Evolutionary conservation across 2,888 invertebrate genomes (phyloP).

Genomic region (Acleris cristana): DNA sequence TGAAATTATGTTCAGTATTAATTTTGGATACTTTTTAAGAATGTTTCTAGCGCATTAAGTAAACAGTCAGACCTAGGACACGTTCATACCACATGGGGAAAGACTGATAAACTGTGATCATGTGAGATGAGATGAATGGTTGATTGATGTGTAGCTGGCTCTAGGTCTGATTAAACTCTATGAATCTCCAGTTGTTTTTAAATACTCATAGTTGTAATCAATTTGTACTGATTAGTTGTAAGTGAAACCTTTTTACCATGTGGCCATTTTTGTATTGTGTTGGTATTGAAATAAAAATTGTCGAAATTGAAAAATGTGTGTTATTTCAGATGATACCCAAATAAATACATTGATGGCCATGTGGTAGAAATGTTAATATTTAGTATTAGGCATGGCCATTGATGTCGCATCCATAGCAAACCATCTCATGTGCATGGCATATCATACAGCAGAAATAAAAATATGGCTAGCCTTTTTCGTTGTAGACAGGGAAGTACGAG

Average conservation of each 20-base stretch:
- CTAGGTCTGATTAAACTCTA: constrained; percentile 17
- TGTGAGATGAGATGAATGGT: background rate
- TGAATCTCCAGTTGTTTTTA: constrained; percentile 27
- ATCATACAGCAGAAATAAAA: too few species aligned
- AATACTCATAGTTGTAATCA: constrained; percentile 35
- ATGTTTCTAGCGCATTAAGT: constrained; percentile 26
- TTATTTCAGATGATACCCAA: constrained; percentile 67
- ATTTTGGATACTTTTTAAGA: constrained; percentile 36
- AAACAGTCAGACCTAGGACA: constrained; percentile 1
- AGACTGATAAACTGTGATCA: too few species aligned
- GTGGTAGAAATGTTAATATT: constrained; percentile 57
- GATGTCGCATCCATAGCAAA: constrained; percentile 50
- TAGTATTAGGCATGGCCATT: constrained; percentile 70
- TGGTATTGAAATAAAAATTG: constrained; percentile 64
- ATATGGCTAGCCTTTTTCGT: too few species aligned
- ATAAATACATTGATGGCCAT: constrained; percentile 78
- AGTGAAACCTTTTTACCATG: constrained; percentile 64
- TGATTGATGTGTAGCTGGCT: background rate
- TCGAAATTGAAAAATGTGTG: constrained; percentile 59
- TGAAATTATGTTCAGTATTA: constrained; percentile 54
- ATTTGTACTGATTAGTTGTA: constrained; percentile 42
- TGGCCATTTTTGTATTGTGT: constrained; percentile 78
- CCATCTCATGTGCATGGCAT: background rate
- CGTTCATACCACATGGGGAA: too few species aligned
- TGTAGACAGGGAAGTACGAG: background rate